A percentile compares a stretch with the other conserved stretches of the same genome.
phyloP scores from a whole-genome alignment of 2,797 vertebrate genomes.

The Halcyon badia region DNA sequence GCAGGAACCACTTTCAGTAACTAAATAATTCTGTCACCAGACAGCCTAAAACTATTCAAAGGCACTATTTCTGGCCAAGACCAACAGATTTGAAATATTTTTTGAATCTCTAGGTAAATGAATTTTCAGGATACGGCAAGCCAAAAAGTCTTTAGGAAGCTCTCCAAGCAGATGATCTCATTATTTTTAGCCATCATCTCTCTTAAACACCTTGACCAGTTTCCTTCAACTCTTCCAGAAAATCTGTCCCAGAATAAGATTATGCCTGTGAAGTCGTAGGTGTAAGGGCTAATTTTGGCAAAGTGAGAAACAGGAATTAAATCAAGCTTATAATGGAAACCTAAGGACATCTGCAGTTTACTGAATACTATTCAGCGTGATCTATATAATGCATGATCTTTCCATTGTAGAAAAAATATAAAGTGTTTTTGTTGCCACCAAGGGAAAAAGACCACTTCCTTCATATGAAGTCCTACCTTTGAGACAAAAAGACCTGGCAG shows the following conservation, averaged over 20 bases:
- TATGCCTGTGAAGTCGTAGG: constrained; percentile 47
- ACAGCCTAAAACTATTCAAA: constrained; percentile 53
- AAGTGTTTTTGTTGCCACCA: constrained; percentile 8
- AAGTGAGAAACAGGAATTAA: constrained; percentile 13
- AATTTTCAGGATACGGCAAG: constrained; percentile 55
- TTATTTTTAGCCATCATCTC: constrained; percentile 29
- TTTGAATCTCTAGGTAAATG: constrained; percentile 42
- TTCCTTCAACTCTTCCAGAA: constrained; percentile 65
- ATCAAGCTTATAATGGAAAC: constrained; percentile 25
- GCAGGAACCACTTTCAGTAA: constrained; percentile 40
- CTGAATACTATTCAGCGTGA: background rate
- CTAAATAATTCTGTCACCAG: constrained; percentile 69
- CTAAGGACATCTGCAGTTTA: constrained; percentile 30
- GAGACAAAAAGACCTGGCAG: constrained; percentile 23
- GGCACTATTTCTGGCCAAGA: constrained; percentile 62
- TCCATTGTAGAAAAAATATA: constrained; percentile 27
- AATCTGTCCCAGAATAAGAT: constrained; percentile 47
- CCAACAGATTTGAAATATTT: constrained; percentile 38
- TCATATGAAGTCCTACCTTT: background rate
- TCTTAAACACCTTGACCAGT: constrained; percentile 69
- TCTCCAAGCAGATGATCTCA: constrained; percentile 65
- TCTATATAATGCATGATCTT: constrained; percentile 7
- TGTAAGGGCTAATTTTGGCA: constrained; percentile 51
- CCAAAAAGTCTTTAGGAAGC: constrained; percentile 37
- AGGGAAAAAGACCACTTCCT: constrained; percentile 27